Base-by-base conservation (phyloP, 2,113 vertebrate species). In the Stigmatopora argus region DNA sequence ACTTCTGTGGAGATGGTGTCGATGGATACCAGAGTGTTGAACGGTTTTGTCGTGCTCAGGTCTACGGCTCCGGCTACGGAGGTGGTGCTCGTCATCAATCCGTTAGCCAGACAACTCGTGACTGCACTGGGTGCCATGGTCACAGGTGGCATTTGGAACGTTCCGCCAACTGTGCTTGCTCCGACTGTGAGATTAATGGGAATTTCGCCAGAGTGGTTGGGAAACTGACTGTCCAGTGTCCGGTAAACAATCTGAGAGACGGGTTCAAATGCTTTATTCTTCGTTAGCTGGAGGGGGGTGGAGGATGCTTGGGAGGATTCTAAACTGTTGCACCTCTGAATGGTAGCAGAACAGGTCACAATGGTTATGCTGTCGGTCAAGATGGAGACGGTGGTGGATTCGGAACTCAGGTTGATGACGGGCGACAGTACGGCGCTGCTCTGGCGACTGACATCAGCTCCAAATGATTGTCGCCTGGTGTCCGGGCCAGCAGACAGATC, bases 131-230 rank as follows among this genome's bases (percentile, higher is more conserved):
- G 92, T 73, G 91, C 87, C n/a, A 85, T 82, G 8, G 92, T 92
- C 65, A 93, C 82, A 67, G 93, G 90, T 46, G 87, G 84, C 57
- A 70, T 46, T 56, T 94, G 93, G 63, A 90, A 89, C 69, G 82
- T 85, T 60, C 88, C 78, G 65, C 89, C 79, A 48, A 90, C 86
- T 66, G 90, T 72, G 47, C 89, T 85, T 58, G 90, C 86, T 70
- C 92, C 88, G 64, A 94, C 75, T 4, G 95, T 95, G 57, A 99
- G 93, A 75, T 98, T 98, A 70, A 99, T 96, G 53, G 97, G 95
- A 41, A 91, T 92, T 75, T 98, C 95, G 73, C 86, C 89, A 66
- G 70, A 49, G n/a, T 77, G 23, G 70, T 85, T 82, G 41, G 87
- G 80, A 1, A 74, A 74, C 77, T 93, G 94, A 70, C 79, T 83